Base-by-base conservation (phyloP, 2,888 invertebrate genomes). In the Tinea trinotella region DNA sequence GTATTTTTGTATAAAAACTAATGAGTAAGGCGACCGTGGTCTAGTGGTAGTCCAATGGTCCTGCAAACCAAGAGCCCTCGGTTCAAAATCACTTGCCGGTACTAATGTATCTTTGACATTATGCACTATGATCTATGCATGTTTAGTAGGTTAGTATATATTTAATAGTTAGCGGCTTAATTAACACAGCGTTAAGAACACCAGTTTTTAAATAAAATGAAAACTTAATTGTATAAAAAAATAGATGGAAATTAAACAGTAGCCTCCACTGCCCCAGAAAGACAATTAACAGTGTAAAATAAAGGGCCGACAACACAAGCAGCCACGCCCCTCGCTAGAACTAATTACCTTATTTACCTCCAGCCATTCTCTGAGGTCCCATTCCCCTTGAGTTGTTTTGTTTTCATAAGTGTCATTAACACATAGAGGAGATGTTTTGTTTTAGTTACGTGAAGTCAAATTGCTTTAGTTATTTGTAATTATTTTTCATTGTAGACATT, bases 271-370 rank as follows among this genome's bases (percentile, higher is more conserved):
- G 3, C n/a, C 30, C 13, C 18, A n/a, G 12, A 15, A 15, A 24
- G 50, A 50, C 50, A 50, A 50, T 50, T 50, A 50, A 50, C 50
- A 50, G 5, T 20, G 12, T 40, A 35, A 53, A 53, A 53, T 53
- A 53, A 53, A 53, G 40, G 40, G 53, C 40, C 50, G 15, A 50
- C 15, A 24, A 15, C 24, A n/a, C 17, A 46, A 44, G 46, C 22
- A 50, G 54, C 10, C 13, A 36, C 35, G 36, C 53, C 52, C 57
- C 57, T 55, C 54, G 22, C 54, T 52, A 53, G 15, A 57, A 57
- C 67, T 68, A 66, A 70, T 72, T 70, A 74, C 68, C 65, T 63
- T 64, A 68, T 72, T 69, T 65, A 64, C 65, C 63, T 56, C 24
- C 54, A 63, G 61, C 60, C 59, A 58, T 61, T 60, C 64, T 63